Base-by-base conservation (phyloP, 2,888 invertebrate species). In the Xanthia icteritia region DNA sequence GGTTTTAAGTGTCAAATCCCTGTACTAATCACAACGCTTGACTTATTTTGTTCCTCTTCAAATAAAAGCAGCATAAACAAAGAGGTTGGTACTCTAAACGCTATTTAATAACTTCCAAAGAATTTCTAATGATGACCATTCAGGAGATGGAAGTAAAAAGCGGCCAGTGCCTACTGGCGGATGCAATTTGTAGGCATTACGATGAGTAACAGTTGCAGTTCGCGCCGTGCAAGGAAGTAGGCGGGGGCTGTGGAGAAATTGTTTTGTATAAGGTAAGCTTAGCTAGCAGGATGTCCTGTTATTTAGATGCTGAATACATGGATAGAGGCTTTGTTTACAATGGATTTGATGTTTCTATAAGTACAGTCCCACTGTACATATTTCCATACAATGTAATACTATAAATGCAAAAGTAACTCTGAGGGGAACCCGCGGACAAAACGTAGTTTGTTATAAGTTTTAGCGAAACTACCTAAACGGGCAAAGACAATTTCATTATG, bases 221-320 rank as follows among this genome's bases (percentile, higher is more conserved):
- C 27, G 63, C 71, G 60, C 65, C 71, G 66, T 60, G 80, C 74
- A 42, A 80, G 86, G 88, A 87, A 88, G 63, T 88, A 71, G 86
- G 86, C 78, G 86, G 81, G 27, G n/a, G 31, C 17, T 61, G 42
- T 2, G 11, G 45, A 84, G 74, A 78, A 79, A 86, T 88, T 65
- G 79, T 75, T 84, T 86, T 78, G 77, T 88, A 69, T 79, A 63
- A 67, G 61, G 58, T 61, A 54, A 54, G 51, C 63, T 61, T 36
- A 61, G 80, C 60, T 20, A 56, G 64, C 76, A 86, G 88, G 86
- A 86, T 67, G 74, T 86, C 86, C 86, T 83, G 84, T 58, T 77
- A 67, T 86, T 86, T 78, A 67, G n/a, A 60, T 48, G 36, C 36
- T 13, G 54, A 60, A 31, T 27, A 54, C 20, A 6, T 65, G 1